Conservation (phyloP, 2,888 invertebrate genomes). For the Elysia crispata region DNA sequence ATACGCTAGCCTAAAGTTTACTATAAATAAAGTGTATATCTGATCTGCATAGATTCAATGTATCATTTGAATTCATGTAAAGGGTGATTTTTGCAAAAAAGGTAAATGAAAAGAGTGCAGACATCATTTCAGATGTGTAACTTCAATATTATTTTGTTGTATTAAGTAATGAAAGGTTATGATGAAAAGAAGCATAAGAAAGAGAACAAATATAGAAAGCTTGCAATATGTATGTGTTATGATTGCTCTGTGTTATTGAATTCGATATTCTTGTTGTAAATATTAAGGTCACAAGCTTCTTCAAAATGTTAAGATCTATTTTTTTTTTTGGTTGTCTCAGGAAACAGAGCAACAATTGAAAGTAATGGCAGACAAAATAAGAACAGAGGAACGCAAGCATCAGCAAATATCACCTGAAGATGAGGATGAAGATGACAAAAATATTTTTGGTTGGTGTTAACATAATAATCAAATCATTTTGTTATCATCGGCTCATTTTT, state of each 20-base stretch:
- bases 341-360: conserved; percentile 80
- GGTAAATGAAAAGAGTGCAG: too few relatives aligned
- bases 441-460: conserved; percentile 51
- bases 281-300: background rate
- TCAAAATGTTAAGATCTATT: background rate
- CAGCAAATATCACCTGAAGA: conserved; percentile 60
- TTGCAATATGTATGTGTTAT: too few relatives aligned
- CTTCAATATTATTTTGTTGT: too few relatives aligned
- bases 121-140: background rate
- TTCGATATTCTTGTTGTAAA: background rate
- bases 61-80: too few relatives aligned
- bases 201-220: too few relatives aligned
- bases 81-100: too few relatives aligned
- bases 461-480: too few relatives aligned
- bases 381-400: conserved; percentile 79
- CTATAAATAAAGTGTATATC: background rate
- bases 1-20: too few relatives aligned
- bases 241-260: background rate
- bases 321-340: conserved; percentile 60
- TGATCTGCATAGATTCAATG: too few relatives aligned
- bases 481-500: too few relatives aligned
- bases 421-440: conserved; percentile 54
- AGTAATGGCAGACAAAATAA: conserved; percentile 81
- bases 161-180: too few relatives aligned
- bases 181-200: too few relatives aligned